Percentiles rank a stretch among this genome's conserved stretches.
Evolutionary conservation across 2,888 invertebrate genomes (phyloP).

Genomic region (Odiellus spinosus): DNA sequence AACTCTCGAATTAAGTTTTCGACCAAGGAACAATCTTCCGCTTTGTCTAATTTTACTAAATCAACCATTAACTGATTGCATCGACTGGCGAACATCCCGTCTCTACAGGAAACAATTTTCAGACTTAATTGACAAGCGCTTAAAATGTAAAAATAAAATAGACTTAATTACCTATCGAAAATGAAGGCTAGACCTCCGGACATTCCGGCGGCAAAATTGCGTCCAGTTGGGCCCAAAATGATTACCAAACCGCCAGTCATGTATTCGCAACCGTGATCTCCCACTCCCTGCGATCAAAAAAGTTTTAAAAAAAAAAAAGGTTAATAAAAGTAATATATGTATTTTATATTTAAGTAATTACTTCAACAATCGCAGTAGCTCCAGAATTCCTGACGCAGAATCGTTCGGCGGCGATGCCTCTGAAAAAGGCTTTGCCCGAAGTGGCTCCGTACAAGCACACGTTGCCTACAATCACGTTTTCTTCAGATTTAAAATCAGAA

Average conservation of each 20-base stretch:
- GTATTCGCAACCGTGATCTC: conserved; percentile 99
- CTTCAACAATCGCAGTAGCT: conserved; percentile 81
- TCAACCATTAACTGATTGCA: conserved; percentile 96
- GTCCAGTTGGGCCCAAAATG: conserved; percentile 81
- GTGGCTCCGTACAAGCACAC: conserved; percentile 97
- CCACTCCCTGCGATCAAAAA: conserved; percentile 53
- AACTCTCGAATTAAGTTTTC: conserved; percentile 67
- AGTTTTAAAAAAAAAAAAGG: neutral
- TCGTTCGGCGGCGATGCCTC: conserved; percentile 92
- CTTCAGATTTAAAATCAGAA: conserved; percentile 60
- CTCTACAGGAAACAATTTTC: no score
- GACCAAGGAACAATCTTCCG: conserved; percentile 61
- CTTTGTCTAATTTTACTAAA: conserved; percentile 56
- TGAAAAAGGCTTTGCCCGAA: conserved; percentile 76
- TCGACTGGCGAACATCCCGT: conserved; percentile 25
- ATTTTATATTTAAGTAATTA: conserved; percentile 19
- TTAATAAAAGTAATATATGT: neutral
- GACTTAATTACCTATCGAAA: conserved; percentile 57
- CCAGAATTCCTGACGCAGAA: conserved; percentile 98
- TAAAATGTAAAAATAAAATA: no score
- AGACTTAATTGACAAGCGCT: no score
- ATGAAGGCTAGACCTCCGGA: conserved; percentile 93
- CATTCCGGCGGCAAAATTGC: conserved; percentile 99
- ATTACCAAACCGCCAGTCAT: conserved; percentile 92
- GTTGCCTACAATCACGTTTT: conserved; percentile 95